Evolutionary conservation across 1,140 invertebrate genomes (phyloP), one percentile per base, ranked within the genome.

Genomic region (Globodera rostochiensis): DNA sequence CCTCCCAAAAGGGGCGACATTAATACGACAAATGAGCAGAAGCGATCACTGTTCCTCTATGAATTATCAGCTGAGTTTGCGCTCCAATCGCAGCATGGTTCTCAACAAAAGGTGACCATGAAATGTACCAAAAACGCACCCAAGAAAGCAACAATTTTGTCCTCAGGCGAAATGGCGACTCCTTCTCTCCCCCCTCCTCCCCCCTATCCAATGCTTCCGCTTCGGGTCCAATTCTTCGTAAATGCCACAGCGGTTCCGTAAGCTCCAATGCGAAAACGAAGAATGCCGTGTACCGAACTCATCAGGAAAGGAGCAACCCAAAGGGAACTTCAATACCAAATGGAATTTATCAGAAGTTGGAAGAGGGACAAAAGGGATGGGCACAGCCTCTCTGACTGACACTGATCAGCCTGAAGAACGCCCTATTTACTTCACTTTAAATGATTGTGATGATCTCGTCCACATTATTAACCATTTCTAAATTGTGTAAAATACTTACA

Each of bases 31-130:
- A 6, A 71, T 71, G 3, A 71, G 69, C 69, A 36, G 69, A 11
- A 71, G 6, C 69, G n/a, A 71, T 36, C 46, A 71, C 25, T n/a
- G 25, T 64, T 64, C 57, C 1, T 64, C 57, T 6, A 19, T 19
- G 13, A 0, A 64, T 19, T 19, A 64, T 36, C 69, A 71, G 69
- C 19, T 21, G 9, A 71, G 69, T 19, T 47, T 71, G 3, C 69
- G 69, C 6, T 71, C 69, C 69, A 71, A 71, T 21, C 69, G 69
- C 11, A 71, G 69, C 69, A 36, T 71, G 36, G 3, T 71, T 8
- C 11, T 47, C 69, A 47, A 47, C 69, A 11, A 2, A 36, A 45
- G 69, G 69, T 71, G 25, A 15, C 36, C 36, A 11, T 36, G 3
- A 36, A 45, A 25, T 19, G n/a, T 6, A 11, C 69, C 8, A 21